phyloP scores from a whole-genome alignment of 2,888 invertebrate genomes.

The Drosophila macrothrix region DNA sequence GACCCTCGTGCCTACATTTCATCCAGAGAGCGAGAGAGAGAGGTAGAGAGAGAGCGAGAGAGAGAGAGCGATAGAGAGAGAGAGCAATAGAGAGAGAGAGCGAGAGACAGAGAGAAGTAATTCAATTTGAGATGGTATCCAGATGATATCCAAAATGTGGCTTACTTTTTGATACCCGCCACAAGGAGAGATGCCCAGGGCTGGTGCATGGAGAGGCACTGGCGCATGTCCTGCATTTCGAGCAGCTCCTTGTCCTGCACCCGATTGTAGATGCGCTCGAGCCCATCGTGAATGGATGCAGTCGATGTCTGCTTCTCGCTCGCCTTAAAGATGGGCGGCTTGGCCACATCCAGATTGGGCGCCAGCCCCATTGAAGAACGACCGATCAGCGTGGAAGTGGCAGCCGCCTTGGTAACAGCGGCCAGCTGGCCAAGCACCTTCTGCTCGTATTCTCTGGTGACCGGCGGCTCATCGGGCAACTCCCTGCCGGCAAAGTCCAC shows the following conservation, averaged over 20 bases:
- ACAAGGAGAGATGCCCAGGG: conserved; percentile 97
- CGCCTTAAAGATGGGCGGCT: conserved; percentile 71
- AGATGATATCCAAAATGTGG: background rate
- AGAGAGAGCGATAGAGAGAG: background rate
- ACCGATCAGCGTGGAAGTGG: conserved; percentile 54
- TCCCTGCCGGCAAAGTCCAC: conserved; percentile 91
- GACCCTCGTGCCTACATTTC: conserved; percentile 93
- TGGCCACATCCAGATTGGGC: conserved; percentile 65
- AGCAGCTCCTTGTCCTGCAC: conserved; percentile 92
- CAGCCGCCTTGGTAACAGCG: conserved; percentile 65
- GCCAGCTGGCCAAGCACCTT: conserved; percentile 84
- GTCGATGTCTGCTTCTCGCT: conserved; percentile 40
- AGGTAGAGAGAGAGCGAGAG: background rate
- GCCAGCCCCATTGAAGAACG: conserved; percentile 51
- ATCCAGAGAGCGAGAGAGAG: background rate
- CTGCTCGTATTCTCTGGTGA: conserved; percentile 84
- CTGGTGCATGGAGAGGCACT: conserved; percentile 97
- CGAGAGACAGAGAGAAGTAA: background rate
- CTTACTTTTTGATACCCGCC: conserved; percentile 95
- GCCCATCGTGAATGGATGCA: conserved; percentile 45
- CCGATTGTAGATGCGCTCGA: conserved; percentile 84
- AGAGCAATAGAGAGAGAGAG: no score
- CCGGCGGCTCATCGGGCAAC: conserved; percentile 86
- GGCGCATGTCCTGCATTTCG: conserved; percentile 94
- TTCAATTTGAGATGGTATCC: background rate